A percentile compares a stretch with the other conserved stretches of the same genome.
These are phyloP conservation scores for Chesias legatella DNA, from an alignment of 2,888 invertebrate species.

Conservation along the genomic window DNA sequence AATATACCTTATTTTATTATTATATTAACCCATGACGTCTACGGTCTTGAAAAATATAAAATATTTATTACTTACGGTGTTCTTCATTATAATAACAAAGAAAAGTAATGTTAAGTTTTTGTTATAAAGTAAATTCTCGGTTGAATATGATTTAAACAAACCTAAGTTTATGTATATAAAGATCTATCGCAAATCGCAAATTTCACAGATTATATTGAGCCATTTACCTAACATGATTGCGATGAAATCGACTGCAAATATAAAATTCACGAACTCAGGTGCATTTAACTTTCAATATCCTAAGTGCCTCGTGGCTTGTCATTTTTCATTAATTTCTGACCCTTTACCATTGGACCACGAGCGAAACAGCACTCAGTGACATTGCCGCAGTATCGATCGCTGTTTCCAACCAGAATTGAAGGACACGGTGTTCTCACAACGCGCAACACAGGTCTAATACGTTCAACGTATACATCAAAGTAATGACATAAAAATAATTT, in stretches of 20 bases:
- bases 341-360: conserved; percentile 18
- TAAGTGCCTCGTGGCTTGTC: conserved; percentile 13
- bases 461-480: too few relatives aligned
- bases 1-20: too few relatives aligned
- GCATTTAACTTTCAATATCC: conserved; percentile 19
- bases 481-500: too few relatives aligned
- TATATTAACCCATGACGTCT: too few relatives aligned
- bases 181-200: too few relatives aligned
- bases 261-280: conserved; percentile 4
- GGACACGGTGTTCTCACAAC: conserved; percentile 23
- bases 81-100: too few relatives aligned
- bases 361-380: conserved; percentile 27
- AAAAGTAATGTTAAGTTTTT: too few relatives aligned
- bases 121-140: too few relatives aligned
- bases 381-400: conserved; percentile 40
- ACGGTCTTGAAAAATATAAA: too few relatives aligned
- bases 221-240: background rate
- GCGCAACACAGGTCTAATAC: background rate
- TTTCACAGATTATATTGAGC: too few relatives aligned
- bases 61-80: too few relatives aligned
- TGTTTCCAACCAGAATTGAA: conserved; percentile 30
- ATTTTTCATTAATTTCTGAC: conserved; percentile 21
- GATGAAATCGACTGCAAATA: conserved; percentile 4
- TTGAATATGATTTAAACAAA: too few relatives aligned
- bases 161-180: background rate